Conservation (phyloP, 2,113 vertebrate species). For the Daboia siamensis region DNA sequence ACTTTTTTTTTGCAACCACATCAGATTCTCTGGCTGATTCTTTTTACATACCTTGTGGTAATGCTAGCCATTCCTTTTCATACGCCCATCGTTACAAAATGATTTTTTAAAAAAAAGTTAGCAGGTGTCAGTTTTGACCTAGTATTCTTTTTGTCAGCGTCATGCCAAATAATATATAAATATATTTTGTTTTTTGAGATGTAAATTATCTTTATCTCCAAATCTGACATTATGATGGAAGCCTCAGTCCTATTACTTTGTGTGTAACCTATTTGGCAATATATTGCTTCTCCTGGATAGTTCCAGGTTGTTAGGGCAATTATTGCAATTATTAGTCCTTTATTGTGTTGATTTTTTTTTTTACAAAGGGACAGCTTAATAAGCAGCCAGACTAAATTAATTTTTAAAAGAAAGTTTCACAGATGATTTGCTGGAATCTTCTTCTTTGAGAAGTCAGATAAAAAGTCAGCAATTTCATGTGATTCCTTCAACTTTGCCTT, state of each 20-base stretch:
- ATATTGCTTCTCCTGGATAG: not conserved
- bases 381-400: not conserved
- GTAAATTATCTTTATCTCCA: not conserved
- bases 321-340: not conserved
- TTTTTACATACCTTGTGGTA: not conserved
- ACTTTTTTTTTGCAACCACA: not conserved
- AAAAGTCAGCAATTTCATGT: not conserved
- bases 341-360: not conserved
- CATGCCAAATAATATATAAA: not conserved
- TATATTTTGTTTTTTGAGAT: not conserved
- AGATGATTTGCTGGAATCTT: not conserved
- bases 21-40: not conserved
- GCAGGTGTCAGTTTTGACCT: not conserved
- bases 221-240: not conserved
- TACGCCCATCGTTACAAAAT: not conserved
- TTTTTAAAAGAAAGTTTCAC: not conserved
- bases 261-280: not conserved
- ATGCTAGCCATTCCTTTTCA: not conserved
- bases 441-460: not conserved
- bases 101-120: not conserved
- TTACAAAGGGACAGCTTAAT: not conserved
- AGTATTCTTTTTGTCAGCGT: not conserved
- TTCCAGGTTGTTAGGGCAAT: not conserved
- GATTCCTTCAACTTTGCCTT: not conserved
- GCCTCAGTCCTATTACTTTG: not conserved